phyloP scores from a whole-genome alignment of 92 coral and sea anemone species.

The Phenganax marumi region DNA sequence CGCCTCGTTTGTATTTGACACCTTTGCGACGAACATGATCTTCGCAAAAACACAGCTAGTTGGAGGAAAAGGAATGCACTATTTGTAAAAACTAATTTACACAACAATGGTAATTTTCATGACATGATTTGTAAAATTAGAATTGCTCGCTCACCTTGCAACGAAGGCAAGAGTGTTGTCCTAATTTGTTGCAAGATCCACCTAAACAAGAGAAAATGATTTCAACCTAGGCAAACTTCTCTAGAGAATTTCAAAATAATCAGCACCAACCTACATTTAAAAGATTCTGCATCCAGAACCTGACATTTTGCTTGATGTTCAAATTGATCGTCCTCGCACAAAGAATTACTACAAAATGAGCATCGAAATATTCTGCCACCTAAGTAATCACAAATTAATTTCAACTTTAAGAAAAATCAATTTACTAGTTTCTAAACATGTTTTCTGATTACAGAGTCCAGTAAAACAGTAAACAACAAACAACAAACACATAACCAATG shows the following conservation, averaged over 20 bases:
- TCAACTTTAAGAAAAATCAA: neutral
- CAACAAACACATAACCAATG: too few relatives aligned
- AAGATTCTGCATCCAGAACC: slow-evolving; percentile 85
- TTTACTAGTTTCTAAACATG: too few relatives aligned
- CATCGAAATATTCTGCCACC: slow-evolving; percentile 91
- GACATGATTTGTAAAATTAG: neutral
- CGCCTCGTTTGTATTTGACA: slow-evolving; percentile 83
- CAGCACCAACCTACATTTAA: slow-evolving; percentile 69
- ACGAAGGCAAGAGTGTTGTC: slow-evolving; percentile 88
- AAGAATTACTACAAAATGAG: slow-evolving; percentile 68
- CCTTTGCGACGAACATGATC: slow-evolving; percentile 97
- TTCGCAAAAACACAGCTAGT: slow-evolving; percentile 87
- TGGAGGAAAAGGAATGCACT: neutral
- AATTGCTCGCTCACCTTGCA: slow-evolving; percentile 71
- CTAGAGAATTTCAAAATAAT: neutral
- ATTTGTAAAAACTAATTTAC: neutral
- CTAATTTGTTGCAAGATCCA: slow-evolving; percentile 88
- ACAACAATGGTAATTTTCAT: neutral
- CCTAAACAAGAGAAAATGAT: slow-evolving; percentile 52
- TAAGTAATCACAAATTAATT: neutral
- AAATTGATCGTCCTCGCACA: slow-evolving; percentile 98
- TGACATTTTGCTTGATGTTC: slow-evolving; percentile 99
- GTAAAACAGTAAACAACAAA: too few relatives aligned
- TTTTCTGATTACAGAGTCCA: neutral
- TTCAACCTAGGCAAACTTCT: neutral